These are phyloP conservation scores for Drosophila kikkawai DNA, from an alignment of 1,140 invertebrate species.

Conservation along the genomic window DNA sequence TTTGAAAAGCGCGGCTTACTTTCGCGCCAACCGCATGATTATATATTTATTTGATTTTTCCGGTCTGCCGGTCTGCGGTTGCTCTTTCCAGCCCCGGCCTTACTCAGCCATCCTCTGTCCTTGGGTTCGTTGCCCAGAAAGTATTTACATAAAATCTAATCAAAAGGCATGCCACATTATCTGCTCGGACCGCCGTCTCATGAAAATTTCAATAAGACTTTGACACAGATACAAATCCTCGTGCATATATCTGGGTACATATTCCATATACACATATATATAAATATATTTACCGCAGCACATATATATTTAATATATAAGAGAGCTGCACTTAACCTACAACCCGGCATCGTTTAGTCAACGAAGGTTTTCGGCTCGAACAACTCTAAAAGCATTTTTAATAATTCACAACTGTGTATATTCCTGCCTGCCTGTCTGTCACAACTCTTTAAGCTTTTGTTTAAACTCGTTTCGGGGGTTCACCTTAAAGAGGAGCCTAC, in stretches of 20 bases:
- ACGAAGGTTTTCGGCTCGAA: conserved; percentile 33
- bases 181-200: conserved; percentile 62
- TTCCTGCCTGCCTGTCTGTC: conserved; percentile 46
- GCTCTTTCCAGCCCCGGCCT: not conserved
- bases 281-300: conserved; percentile 8
- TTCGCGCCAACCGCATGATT: conserved; percentile 71
- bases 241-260: conserved; percentile 36
- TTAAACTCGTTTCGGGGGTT: conserved; percentile 25
- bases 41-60: conserved; percentile 80
- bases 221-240: conserved; percentile 45
- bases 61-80: conserved; percentile 43
- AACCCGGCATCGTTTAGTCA: conserved; percentile 28
- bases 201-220: conserved; percentile 74
- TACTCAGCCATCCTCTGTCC: conserved; percentile 11
- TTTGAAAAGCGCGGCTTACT: conserved; percentile 74
- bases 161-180: conserved; percentile 76
- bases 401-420: conserved; percentile 67
- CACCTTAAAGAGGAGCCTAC: not conserved
- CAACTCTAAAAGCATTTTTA: conserved; percentile 76
- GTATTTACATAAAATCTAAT: conserved; percentile 82
- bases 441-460: conserved; percentile 72
- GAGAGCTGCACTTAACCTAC: conserved; percentile 54
- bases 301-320: conserved; percentile 18
- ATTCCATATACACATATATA: not conserved
- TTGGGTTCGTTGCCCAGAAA: conserved; percentile 40